Evolutionary conservation across 2,113 vertebrate species (phyloP).

Genomic region (Stomatorhinus ivindoensis): DNA sequence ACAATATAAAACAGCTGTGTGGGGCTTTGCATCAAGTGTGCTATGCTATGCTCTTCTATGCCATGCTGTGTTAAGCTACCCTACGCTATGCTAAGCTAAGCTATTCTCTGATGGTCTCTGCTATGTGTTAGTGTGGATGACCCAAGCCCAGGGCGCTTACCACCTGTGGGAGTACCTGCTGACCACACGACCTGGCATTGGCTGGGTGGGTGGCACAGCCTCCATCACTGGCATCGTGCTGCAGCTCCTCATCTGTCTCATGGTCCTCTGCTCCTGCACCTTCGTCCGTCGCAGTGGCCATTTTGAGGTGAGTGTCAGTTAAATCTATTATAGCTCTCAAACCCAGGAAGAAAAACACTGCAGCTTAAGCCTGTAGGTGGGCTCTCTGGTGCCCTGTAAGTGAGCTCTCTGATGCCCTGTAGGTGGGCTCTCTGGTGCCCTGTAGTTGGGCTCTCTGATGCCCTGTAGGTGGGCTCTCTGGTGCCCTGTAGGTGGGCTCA

Average conservation of each 20-base stretch:
- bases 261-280: constrained; percentile 71
- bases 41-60: not conserved
- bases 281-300: constrained; percentile 72
- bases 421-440: not conserved
- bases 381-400: not conserved
- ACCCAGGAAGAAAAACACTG: not conserved
- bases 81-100: not conserved
- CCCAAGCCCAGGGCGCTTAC: constrained; percentile 12
- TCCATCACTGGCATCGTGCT: constrained; percentile 64
- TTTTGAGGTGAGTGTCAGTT: constrained; percentile 64
- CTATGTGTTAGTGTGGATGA: constrained; percentile 47
- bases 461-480: not conserved
- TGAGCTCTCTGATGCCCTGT: not conserved
- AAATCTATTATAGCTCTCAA: not conserved
- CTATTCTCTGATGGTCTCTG: not conserved
- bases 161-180: constrained; percentile 69
- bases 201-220: constrained; percentile 64
- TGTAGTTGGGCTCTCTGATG: not conserved
- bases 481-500: too few species aligned
- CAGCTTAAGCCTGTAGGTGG: not conserved
- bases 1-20: not conserved
- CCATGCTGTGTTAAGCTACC: not conserved
- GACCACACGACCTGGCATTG: constrained; percentile 58
- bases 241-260: constrained; percentile 61
- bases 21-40: not conserved